phyloP scores from a whole-genome alignment of 2,113 vertebrate genomes.

The Malurus elegans region DNA sequence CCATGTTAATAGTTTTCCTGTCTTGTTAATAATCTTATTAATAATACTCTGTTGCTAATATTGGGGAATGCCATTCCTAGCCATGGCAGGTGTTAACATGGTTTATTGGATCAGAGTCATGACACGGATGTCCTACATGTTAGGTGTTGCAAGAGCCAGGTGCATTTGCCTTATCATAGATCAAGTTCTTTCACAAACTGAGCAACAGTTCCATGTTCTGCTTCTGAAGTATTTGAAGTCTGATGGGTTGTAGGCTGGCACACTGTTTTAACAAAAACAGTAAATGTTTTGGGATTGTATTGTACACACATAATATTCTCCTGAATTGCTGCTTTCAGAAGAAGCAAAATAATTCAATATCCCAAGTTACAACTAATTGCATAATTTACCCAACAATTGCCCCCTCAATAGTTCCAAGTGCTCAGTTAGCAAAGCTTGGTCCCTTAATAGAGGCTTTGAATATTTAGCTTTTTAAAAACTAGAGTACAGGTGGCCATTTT shows the following conservation, averaged over 20 bases:
- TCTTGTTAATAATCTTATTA: not conserved
- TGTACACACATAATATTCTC: not conserved
- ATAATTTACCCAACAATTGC: not conserved
- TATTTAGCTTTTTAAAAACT: not conserved
- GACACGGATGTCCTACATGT: accelerated
- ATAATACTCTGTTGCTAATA: not conserved
- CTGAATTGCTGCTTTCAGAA: not conserved
- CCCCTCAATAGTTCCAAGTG: not conserved
- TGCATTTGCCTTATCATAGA: not conserved
- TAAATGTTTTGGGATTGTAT: not conserved
- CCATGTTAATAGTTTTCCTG: accelerated
- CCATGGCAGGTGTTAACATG: not conserved
- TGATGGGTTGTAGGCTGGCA: not conserved
- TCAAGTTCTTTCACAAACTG: accelerated
- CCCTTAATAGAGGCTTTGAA: not conserved
- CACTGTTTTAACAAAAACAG: not conserved
- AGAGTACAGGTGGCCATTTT: not conserved
- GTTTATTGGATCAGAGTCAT: not conserved
- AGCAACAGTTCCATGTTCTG: accelerated
- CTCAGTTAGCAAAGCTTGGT: not conserved
- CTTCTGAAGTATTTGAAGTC: not conserved
- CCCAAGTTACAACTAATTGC: not conserved
- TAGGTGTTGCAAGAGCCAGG: not conserved
- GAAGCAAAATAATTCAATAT: not conserved
- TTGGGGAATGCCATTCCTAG: not conserved